A percentile compares a stretch with the other conserved stretches of the same genome.
These are phyloP conservation scores for Pocillopora grandis DNA, from an alignment of 92 coral and sea anemone genomes.

Conservation along the genomic window DNA sequence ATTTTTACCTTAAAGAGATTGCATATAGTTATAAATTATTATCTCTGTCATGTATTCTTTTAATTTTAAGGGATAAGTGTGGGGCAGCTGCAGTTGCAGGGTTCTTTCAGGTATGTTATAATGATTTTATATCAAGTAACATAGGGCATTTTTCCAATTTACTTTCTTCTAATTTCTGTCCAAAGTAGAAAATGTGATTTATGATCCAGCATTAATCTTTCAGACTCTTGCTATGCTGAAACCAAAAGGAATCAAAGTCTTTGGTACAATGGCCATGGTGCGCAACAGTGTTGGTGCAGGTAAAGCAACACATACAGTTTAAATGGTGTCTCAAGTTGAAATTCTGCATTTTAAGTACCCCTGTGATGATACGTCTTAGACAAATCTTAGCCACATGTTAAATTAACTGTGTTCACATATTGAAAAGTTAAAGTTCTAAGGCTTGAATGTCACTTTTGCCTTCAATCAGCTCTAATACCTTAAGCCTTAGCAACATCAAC, in stretches of 20 bases:
- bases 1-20: neutral
- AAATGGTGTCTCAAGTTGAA: too few relatives aligned
- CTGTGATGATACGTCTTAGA: too few relatives aligned
- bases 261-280: conserved; percentile 96
- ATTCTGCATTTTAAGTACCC: too few relatives aligned
- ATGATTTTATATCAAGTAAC: too few relatives aligned
- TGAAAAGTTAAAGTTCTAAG: too few relatives aligned
- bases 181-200: neutral
- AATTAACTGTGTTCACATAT: too few relatives aligned
- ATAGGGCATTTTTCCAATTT: neutral
- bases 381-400: too few relatives aligned
- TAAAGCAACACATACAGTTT: neutral
- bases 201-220: neutral
- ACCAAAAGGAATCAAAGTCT: conserved; percentile 89
- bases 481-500: too few relatives aligned
- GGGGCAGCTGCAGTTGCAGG: conserved; percentile 99
- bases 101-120: conserved; percentile 84
- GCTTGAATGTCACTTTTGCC: too few relatives aligned
- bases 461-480: too few relatives aligned
- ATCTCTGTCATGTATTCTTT: too few relatives aligned
- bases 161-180: neutral
- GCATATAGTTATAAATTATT: neutral
- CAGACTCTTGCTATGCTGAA: conserved; percentile 58
- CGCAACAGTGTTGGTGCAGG: conserved; percentile 98
- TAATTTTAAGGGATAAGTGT: conserved; percentile 79